Evolutionary conservation across 2,888 invertebrate genomes (phyloP).

Genomic region (Acrobasis consociella): DNA sequence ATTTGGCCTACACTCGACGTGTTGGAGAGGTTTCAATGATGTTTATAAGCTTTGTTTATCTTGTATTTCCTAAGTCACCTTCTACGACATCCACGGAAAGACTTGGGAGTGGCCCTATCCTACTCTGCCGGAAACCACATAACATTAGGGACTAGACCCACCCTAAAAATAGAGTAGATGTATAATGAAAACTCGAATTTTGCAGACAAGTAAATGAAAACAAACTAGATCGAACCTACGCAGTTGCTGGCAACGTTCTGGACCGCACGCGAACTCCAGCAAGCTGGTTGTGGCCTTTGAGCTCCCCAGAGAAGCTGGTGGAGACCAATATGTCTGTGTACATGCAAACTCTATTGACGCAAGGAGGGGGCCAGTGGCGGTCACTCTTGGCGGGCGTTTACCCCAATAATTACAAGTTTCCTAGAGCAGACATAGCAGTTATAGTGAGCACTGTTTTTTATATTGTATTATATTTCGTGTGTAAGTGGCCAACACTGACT

Average conservation of each 20-base stretch:
- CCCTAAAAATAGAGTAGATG: too few relatives aligned
- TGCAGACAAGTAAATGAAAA: conserved; percentile 24
- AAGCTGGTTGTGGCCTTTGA: background rate
- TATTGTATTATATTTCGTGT: too few relatives aligned
- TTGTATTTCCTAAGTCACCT: too few relatives aligned
- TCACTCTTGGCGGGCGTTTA: conserved; percentile 36
- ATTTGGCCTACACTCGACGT: too few relatives aligned
- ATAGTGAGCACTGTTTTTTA: conserved; percentile 43
- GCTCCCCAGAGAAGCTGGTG: background rate
- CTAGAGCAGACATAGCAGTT: conserved; percentile 52
- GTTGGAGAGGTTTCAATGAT: too few relatives aligned
- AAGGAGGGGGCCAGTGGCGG: conserved; percentile 53
- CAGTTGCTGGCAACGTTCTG: conserved; percentile 53
- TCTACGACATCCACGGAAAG: too few relatives aligned
- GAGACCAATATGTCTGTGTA: background rate
- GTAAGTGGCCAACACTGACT: too few relatives aligned
- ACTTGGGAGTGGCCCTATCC: too few relatives aligned
- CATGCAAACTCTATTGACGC: background rate
- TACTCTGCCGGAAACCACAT: too few relatives aligned
- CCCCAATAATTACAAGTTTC: conserved; percentile 50
- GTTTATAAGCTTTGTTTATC: too few relatives aligned
- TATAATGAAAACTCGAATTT: background rate
- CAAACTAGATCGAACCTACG: conserved; percentile 32
- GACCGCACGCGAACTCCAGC: conserved; percentile 31
- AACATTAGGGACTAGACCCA: too few relatives aligned